Evolutionary conservation across 2,113 vertebrate genomes (phyloP).

Genomic region (Rafetus swinhoei): DNA sequence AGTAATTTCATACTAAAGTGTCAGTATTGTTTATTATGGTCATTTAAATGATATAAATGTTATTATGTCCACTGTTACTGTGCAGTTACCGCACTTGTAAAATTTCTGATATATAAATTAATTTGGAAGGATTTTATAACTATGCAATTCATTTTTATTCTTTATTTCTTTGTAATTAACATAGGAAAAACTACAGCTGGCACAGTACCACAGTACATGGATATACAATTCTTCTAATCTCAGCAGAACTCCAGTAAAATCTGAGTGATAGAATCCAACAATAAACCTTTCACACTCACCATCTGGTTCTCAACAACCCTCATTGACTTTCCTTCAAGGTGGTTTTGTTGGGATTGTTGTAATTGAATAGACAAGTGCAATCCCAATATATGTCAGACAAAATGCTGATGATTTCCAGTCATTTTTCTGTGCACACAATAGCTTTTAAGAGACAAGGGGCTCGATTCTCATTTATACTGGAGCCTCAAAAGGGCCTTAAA

Average conservation of each 20-base stretch:
- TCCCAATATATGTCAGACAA: background rate
- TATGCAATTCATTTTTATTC: background rate
- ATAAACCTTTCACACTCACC: background rate
- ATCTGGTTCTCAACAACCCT: fast-evolving
- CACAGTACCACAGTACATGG: fast-evolving
- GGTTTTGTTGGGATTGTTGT: background rate
- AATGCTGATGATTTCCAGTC: background rate
- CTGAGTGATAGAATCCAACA: background rate
- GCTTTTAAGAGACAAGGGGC: background rate
- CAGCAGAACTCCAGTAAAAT: background rate
- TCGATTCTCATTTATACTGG: background rate
- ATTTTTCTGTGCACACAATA: background rate
- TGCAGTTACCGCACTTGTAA: background rate
- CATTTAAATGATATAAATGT: background rate
- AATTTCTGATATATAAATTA: background rate
- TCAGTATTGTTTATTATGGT: background rate
- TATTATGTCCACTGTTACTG: background rate
- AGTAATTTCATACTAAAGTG: background rate
- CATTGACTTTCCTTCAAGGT: background rate
- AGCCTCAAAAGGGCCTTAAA: background rate
- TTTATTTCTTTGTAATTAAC: background rate
- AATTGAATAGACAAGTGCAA: background rate
- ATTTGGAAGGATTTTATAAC: background rate
- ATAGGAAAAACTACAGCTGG: background rate
- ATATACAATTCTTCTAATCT: background rate